These are phyloP conservation scores for Pseudorectes ferrugineus DNA, from an alignment of 2,113 vertebrate species.

Conservation along the genomic window DNA sequence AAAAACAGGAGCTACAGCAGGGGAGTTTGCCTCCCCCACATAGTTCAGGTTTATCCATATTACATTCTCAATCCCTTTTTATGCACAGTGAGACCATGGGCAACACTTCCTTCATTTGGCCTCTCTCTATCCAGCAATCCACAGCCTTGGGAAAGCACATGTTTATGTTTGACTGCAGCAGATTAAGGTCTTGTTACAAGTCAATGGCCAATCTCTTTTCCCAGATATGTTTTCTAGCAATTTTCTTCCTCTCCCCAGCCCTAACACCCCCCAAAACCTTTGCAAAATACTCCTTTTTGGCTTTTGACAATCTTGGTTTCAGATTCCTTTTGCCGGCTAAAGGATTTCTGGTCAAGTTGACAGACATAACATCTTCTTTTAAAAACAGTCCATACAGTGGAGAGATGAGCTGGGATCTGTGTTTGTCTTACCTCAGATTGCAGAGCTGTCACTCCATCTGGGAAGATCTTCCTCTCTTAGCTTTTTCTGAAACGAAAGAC, in stretches of 20 bases:
- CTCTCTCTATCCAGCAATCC: background rate
- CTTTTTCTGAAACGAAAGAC: background rate
- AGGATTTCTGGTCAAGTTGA: conserved; percentile 26
- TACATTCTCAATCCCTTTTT: background rate
- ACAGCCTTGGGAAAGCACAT: background rate
- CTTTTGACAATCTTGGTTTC: background rate
- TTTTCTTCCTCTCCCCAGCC: background rate
- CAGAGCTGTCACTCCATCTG: background rate
- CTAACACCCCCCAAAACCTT: background rate
- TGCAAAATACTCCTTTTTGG: background rate
- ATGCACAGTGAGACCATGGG: background rate
- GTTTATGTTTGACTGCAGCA: background rate
- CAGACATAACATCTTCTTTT: conserved; percentile 34
- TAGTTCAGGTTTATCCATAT: background rate
- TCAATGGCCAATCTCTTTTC: background rate
- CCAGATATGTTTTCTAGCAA: background rate
- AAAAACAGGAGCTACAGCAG: background rate
- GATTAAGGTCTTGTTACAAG: background rate
- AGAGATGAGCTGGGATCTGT: background rate
- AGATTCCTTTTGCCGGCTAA: background rate
- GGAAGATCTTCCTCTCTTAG: background rate
- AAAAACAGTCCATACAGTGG: background rate
- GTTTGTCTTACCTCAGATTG: conserved; percentile 6
- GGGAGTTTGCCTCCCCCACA: background rate
- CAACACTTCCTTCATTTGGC: background rate